Base-by-base conservation (phyloP, 2,888 invertebrate species). In the Cheilosia vulpina region DNA sequence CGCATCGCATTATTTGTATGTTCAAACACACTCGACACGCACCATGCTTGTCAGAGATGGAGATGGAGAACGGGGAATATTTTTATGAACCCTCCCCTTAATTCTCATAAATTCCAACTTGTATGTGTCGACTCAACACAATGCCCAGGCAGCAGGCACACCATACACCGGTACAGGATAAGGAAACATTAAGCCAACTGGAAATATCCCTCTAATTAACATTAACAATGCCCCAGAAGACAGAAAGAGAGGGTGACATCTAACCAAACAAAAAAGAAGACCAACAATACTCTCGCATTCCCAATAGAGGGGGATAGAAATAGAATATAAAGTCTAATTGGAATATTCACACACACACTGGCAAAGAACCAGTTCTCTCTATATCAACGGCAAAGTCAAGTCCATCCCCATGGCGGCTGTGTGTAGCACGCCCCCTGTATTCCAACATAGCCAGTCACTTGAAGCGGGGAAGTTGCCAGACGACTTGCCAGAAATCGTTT, bases 141-240 rank as follows among this genome's bases (percentile, higher is more conserved):
- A 38, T 38, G 38, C 38, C 13, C 38, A 13, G 4, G 13, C 15
- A 17, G 19, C 21, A 68, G 41, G 31, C 58, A 71, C 77, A 45
- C 45, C 47, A 15, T n/a, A 60, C 68, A 47, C 47, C 19, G 17
- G 1, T n/a, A 75, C 71, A 24, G 58, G 38, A 82, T 71, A 75
- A 79, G 79, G 69, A 79, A 77, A 65, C 65, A 82, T 77, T 80
- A 85, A 71, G 81, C 80, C 85, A 85, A 85, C 85, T 76, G 85
- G 81, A 85, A 72, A 63, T 77, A 81, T 76, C 72, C 85, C 81
- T 58, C 76, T 85, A 85, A 85, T 85, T 81, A 85, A 77, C 85
- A 72, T 85, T 81, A 81, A 77, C 85, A 68, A 68, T 63, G 17
- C 24, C 50, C 50, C 15, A 13, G 6, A 43, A 72, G 69, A 58